These are phyloP conservation scores for Spongilla lacustris DNA, from an alignment of 37 sponge, comb jelly and placozoan species.

Conservation along the genomic window DNA sequence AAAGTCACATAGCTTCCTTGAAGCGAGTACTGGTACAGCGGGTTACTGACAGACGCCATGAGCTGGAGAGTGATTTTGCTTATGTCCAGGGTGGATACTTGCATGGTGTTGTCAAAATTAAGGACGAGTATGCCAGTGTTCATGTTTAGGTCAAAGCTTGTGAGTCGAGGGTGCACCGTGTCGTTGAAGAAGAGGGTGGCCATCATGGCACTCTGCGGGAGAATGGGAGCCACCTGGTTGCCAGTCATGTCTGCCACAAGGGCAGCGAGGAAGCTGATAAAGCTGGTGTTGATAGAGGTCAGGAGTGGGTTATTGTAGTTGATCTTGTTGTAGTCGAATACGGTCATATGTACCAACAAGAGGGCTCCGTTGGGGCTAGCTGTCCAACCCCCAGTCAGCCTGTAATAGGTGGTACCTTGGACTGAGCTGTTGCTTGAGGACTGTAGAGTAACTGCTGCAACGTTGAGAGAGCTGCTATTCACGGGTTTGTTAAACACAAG, in stretches of 20 bases:
- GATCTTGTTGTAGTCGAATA: slow-evolving; percentile 74
- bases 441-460: slow-evolving; percentile 75
- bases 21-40: slow-evolving; percentile 50
- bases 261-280: slow-evolving; percentile 56
- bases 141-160: slow-evolving; percentile 79
- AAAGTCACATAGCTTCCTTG: slow-evolving; percentile 55
- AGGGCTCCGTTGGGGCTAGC: slow-evolving; percentile 65
- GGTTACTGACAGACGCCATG: slow-evolving; percentile 37
- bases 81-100: slow-evolving; percentile 65
- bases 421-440: slow-evolving; percentile 24
- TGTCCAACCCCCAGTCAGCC: slow-evolving; percentile 68
- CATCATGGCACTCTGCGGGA: slow-evolving; percentile 32
- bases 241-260: slow-evolving; percentile 78
- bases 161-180: slow-evolving; percentile 49
- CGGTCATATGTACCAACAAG: slow-evolving; percentile 41
- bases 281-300: slow-evolving; percentile 47
- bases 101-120: slow-evolving; percentile 73
- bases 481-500: slow-evolving; percentile 87
- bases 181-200: slow-evolving; percentile 60
- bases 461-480: slow-evolving; percentile 32
- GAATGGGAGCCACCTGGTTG: slow-evolving; percentile 47
- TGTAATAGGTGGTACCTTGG: slow-evolving; percentile 28
- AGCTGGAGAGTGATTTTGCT: slow-evolving; percentile 58
- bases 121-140: slow-evolving; percentile 60
- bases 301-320: slow-evolving; percentile 70